Conservation (phyloP, 2,113 vertebrate genomes). For the Dipodomys merriami region DNA sequence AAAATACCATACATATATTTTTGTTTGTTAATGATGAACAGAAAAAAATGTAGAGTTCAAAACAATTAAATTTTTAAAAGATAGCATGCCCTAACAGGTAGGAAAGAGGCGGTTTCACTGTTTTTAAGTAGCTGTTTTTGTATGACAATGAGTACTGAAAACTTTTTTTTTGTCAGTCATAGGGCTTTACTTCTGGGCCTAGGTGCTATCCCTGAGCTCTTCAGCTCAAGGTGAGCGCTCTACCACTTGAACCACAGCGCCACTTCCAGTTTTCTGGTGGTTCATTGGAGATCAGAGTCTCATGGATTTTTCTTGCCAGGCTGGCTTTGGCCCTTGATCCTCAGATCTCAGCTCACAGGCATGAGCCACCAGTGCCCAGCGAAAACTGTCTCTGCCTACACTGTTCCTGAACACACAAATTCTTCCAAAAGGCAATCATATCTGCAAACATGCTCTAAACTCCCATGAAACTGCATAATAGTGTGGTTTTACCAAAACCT, state of each 20-base stretch:
- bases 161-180: slow-evolving; percentile 71
- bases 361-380: too few species aligned
- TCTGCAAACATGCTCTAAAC: slow-evolving; percentile 81
- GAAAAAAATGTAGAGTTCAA: slow-evolving; percentile 92
- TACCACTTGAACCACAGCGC: too few species aligned
- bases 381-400: slow-evolving; percentile 83
- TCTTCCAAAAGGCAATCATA: slow-evolving; percentile 76
- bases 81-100: neutral
- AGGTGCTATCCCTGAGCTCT: too few species aligned
- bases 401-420: slow-evolving; percentile 83
- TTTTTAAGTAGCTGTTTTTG: too few species aligned
- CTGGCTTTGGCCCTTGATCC: too few species aligned
- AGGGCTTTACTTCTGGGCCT: too few species aligned
- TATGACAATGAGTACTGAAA: slow-evolving; percentile 87
- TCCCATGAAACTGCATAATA: slow-evolving; percentile 77
- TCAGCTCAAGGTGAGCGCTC: too few species aligned
- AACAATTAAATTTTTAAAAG: neutral
- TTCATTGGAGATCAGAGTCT: too few species aligned
- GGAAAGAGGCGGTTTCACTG: too few species aligned
- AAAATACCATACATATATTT: slow-evolving; percentile 87
- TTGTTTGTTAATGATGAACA: slow-evolving; percentile 94
- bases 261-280: too few species aligned
- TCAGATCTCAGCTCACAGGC: too few species aligned
- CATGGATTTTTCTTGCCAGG: too few species aligned
- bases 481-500: slow-evolving; percentile 76